phyloP scores from a whole-genome alignment of 2,113 vertebrate species.

The Circaetus gallicus region DNA sequence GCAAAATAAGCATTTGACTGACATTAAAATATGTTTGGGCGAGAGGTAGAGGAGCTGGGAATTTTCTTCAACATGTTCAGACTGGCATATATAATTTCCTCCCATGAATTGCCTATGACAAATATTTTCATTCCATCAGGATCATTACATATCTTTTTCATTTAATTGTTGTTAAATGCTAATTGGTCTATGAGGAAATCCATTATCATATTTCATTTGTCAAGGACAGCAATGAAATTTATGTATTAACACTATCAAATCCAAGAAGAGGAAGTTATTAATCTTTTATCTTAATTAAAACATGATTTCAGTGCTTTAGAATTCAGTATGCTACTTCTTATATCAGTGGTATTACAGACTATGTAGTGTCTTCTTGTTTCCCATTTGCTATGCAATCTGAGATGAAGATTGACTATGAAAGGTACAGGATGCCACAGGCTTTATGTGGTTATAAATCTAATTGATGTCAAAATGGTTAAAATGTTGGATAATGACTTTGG shows the following conservation, averaged over 20 bases:
- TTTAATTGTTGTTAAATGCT: constrained; percentile 53
- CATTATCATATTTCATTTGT: constrained; percentile 31
- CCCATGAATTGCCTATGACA: background rate
- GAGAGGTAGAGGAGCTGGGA: background rate
- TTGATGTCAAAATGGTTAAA: constrained; percentile 39
- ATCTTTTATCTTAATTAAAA: constrained; percentile 43
- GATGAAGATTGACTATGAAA: constrained; percentile 30
- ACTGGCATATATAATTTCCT: background rate
- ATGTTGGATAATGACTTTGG: background rate
- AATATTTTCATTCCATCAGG: background rate
- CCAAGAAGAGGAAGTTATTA: background rate
- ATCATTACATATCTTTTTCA: constrained; percentile 1
- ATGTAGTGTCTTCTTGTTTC: background rate
- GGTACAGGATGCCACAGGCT: constrained; percentile 18
- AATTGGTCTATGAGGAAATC: constrained; percentile 11
- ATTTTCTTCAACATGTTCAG: background rate
- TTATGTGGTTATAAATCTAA: constrained; percentile 36
- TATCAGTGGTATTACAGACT: background rate
- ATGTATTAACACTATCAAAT: constrained; percentile 31
- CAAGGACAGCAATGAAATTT: constrained; percentile 5
- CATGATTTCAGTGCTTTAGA: background rate
- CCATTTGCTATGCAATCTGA: background rate
- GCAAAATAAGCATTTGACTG: background rate
- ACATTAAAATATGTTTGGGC: background rate
- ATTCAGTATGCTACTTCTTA: background rate